Conservation (phyloP, 2,797 vertebrate species). For the Hypotaenidia philippensis region DNA sequence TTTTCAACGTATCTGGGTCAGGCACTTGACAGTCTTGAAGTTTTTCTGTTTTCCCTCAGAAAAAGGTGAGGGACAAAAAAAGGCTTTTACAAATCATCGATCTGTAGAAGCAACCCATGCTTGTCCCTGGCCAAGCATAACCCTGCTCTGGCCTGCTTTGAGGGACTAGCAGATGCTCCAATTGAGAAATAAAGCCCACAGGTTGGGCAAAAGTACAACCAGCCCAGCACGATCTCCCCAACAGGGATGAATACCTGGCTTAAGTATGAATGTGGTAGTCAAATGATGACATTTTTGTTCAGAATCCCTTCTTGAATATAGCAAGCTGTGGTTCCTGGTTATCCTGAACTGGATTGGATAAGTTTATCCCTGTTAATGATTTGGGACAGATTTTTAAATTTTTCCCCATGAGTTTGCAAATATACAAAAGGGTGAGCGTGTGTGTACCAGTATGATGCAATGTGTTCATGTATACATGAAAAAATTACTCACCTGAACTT, state of each 20-base stretch:
- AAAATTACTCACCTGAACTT: neutral
- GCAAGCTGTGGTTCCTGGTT: neutral
- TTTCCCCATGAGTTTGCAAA: neutral
- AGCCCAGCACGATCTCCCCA: neutral
- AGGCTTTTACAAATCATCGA: neutral
- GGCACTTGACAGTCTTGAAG: neutral
- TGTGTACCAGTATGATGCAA: neutral
- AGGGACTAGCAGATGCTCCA: neutral
- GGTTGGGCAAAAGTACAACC: neutral
- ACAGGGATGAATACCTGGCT: neutral
- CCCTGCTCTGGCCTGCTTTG: neutral
- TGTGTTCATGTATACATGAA: neutral
- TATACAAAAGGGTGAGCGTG: neutral
- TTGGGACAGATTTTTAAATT: neutral
- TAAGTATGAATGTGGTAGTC: neutral
- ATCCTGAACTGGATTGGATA: fast-evolving
- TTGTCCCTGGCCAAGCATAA: neutral
- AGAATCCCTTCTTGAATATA: neutral
- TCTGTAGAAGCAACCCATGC: neutral
- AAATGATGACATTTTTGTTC: neutral
- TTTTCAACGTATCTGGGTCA: neutral
- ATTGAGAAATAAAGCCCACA: neutral
- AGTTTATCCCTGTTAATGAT: neutral
- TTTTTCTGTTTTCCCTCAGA: neutral
- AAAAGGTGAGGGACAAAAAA: neutral